A percentile compares a stretch with the other conserved stretches of the same genome.
Evolutionary conservation across 2,113 vertebrate genomes (phyloP).

Genomic region (Oriolus oriolus): DNA sequence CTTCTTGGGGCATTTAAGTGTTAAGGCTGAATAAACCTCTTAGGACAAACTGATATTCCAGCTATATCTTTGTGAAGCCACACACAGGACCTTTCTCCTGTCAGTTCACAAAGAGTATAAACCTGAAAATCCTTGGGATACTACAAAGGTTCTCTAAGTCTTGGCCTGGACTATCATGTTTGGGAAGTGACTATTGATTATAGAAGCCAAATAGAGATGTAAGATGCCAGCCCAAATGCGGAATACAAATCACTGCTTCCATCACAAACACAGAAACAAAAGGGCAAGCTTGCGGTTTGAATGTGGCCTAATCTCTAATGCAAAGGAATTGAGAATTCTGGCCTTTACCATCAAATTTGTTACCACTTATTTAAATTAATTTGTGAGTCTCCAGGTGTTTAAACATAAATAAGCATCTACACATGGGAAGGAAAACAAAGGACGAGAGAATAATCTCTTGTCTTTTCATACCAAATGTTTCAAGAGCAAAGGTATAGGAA

Average conservation of each 20-base stretch:
- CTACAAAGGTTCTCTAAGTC: background rate
- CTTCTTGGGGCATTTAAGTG: background rate
- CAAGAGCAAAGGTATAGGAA: background rate
- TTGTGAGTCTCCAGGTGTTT: background rate
- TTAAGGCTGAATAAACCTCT: background rate
- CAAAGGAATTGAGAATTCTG: background rate
- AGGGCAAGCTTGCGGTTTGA: background rate
- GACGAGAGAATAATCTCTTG: slow-evolving; percentile 44
- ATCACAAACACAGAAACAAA: background rate
- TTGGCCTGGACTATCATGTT: background rate
- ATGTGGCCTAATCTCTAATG: background rate
- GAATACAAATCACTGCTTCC: background rate
- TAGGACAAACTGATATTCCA: background rate
- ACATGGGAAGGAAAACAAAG: slow-evolving; percentile 39
- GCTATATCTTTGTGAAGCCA: background rate
- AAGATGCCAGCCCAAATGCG: background rate
- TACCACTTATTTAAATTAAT: background rate
- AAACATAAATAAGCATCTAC: background rate
- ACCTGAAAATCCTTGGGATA: background rate
- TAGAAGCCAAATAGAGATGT: background rate
- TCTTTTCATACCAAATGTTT: background rate
- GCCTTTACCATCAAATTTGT: background rate
- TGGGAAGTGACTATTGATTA: background rate
- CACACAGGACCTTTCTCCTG: background rate
- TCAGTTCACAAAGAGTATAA: background rate